A percentile compares a stretch with the other conserved stretches of the same genome.
Conservation (phyloP, 2,888 invertebrate genomes). For the Orthosia incerta region DNA sequence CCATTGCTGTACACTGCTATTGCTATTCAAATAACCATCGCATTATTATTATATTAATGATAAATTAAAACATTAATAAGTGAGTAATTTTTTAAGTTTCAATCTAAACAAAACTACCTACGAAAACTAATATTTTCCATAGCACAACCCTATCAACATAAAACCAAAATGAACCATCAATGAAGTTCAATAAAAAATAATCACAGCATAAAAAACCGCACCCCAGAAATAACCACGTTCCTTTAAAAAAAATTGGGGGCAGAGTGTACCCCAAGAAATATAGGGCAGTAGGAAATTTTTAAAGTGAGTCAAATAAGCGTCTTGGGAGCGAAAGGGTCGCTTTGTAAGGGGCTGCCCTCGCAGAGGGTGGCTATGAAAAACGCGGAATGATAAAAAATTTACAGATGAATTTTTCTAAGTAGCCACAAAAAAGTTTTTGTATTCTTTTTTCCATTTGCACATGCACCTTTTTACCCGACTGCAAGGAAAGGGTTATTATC, state of each 20-base stretch:
- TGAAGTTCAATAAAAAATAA: constrained; percentile 34
- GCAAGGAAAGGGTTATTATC: too few relatives aligned
- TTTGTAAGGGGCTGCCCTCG: constrained; percentile 66
- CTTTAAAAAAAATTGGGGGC: constrained; percentile 46
- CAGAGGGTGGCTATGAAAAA: constrained; percentile 66
- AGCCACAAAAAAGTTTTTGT: not conserved
- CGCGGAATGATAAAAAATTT: constrained; percentile 37
- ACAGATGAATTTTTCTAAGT: not conserved
- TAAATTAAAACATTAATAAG: too few relatives aligned
- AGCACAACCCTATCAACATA: constrained; percentile 22
- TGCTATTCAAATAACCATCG: too few relatives aligned
- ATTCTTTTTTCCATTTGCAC: not conserved
- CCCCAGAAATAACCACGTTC: constrained; percentile 23
- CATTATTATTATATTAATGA: too few relatives aligned
- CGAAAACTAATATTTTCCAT: not conserved
- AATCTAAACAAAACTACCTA: not conserved
- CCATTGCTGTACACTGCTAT: too few relatives aligned
- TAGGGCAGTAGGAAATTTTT: constrained; percentile 82
- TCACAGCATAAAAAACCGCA: constrained; percentile 26
- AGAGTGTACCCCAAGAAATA: constrained; percentile 68
- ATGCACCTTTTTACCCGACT: not conserved
- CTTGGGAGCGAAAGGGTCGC: constrained; percentile 80
- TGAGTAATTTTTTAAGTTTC: too few relatives aligned
- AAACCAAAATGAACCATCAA: constrained; percentile 32
- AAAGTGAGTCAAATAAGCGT: constrained; percentile 82